Evolutionary conservation across 2,797 vertebrate genomes (phyloP).

Genomic region (Danionella dracula): DNA sequence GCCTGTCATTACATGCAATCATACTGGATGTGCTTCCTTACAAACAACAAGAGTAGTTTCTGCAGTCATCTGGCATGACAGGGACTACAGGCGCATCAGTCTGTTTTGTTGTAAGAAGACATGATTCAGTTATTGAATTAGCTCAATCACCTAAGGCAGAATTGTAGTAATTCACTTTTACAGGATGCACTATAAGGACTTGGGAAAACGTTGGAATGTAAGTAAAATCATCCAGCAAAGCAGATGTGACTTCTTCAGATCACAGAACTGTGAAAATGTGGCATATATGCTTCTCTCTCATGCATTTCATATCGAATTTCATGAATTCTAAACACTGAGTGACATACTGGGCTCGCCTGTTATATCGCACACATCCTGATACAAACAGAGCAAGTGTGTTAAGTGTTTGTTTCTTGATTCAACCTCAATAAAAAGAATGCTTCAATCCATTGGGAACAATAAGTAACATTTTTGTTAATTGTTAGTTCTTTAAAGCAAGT

Average conservation of each 20-base stretch:
- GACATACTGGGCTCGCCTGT: neutral
- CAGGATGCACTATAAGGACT: constrained; percentile 14
- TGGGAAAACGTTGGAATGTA: neutral
- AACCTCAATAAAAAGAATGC: too few relatives aligned
- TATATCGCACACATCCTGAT: neutral
- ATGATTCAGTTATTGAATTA: constrained; percentile 24
- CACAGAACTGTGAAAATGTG: neutral
- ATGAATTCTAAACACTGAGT: neutral
- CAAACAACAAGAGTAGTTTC: constrained; percentile 6
- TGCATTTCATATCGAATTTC: neutral
- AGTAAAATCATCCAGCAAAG: neutral
- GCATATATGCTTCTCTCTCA: neutral
- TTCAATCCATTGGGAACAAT: too few relatives aligned
- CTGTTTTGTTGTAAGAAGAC: constrained; percentile 28
- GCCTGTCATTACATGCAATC: constrained; percentile 18
- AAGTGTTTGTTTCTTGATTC: too few relatives aligned
- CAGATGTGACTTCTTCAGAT: neutral
- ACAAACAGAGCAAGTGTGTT: too few relatives aligned
- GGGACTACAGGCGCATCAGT: constrained; percentile 18
- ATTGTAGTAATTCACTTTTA: constrained; percentile 30
- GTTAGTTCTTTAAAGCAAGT: too few relatives aligned
- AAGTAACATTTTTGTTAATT: too few relatives aligned
- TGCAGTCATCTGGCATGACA: constrained; percentile 20
- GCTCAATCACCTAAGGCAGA: constrained; percentile 16
- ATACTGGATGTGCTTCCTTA: constrained; percentile 9